Conservation (phyloP, 64 coral and sea anemone genomes). For the Astreopora myriophthalma region DNA sequence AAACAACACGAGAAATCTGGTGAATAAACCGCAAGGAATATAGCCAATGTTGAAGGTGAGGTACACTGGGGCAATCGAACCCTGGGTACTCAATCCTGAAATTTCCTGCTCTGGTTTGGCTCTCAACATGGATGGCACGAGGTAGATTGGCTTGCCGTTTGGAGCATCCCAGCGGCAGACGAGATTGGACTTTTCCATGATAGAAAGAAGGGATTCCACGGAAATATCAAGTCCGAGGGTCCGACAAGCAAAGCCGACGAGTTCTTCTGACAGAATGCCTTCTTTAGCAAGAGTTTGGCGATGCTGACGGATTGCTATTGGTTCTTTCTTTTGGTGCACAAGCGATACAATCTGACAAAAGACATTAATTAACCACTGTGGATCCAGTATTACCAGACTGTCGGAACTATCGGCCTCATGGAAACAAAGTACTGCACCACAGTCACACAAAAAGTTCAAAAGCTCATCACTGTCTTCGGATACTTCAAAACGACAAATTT, state of each 20-base stretch:
- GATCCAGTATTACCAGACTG: constrained; percentile 8
- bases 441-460: constrained; percentile 21
- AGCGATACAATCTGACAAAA: neutral
- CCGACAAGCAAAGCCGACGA: constrained; percentile 8
- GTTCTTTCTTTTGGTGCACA: neutral
- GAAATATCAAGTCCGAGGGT: neutral
- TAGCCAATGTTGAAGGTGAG: constrained; percentile 7
- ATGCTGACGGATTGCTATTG: constrained; percentile 2
- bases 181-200: constrained; percentile 22
- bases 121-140: constrained; percentile 20
- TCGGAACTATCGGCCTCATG: neutral
- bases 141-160: neutral
- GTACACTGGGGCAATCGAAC: neutral
- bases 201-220: neutral
- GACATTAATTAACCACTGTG: constrained; percentile 20
- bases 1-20: constrained; percentile 17
- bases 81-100: neutral
- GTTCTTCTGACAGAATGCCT: constrained; percentile 31
- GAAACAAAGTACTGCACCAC: constrained; percentile 28
- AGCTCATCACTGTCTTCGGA: constrained; percentile 6
- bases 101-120: constrained; percentile 16
- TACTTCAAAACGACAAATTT: neutral
- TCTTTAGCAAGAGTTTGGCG: constrained; percentile 20
- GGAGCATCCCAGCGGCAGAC: neutral
- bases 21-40: constrained; percentile 30